A percentile compares a stretch with the other conserved stretches of the same genome.
Conservation (phyloP, 2,113 vertebrate genomes). For the Vulpes vulpes region DNA sequence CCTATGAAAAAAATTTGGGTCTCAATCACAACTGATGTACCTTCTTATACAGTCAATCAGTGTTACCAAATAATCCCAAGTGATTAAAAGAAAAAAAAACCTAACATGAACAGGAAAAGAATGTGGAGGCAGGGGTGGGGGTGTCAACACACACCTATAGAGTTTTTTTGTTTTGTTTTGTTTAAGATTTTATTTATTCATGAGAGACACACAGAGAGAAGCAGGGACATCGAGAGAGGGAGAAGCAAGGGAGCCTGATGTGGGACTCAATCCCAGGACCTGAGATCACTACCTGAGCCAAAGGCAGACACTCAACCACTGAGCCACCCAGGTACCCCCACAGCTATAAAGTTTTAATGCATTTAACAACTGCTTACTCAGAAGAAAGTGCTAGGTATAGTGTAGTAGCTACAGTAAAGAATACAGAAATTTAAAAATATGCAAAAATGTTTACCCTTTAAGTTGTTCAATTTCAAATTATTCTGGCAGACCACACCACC, state of each 20-base stretch:
- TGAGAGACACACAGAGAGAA: too few species aligned
- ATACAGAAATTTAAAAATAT: neutral
- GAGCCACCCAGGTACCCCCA: neutral
- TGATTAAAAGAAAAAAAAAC: neutral
- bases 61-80: constrained; percentile 11
- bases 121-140: neutral
- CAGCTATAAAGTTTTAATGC: neutral
- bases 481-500: neutral
- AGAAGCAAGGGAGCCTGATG: too few species aligned
- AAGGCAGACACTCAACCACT: too few species aligned
- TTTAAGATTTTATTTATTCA: too few species aligned
- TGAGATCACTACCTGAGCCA: too few species aligned
- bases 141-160: neutral
- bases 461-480: neutral
- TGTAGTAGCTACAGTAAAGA: neutral
- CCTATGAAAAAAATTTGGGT: constrained; percentile 13
- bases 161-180: too few species aligned
- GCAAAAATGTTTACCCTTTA: neutral
- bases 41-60: neutral
- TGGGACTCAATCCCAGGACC: too few species aligned
- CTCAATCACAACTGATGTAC: neutral
- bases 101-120: neutral
- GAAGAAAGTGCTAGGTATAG: neutral
- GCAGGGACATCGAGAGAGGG: too few species aligned
- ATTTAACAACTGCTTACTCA: constrained; percentile 29